Evolutionary conservation across 2,888 invertebrate genomes (phyloP), one percentile per base, ranked within the genome.

Genomic region (Dendrolimus pini): DNA sequence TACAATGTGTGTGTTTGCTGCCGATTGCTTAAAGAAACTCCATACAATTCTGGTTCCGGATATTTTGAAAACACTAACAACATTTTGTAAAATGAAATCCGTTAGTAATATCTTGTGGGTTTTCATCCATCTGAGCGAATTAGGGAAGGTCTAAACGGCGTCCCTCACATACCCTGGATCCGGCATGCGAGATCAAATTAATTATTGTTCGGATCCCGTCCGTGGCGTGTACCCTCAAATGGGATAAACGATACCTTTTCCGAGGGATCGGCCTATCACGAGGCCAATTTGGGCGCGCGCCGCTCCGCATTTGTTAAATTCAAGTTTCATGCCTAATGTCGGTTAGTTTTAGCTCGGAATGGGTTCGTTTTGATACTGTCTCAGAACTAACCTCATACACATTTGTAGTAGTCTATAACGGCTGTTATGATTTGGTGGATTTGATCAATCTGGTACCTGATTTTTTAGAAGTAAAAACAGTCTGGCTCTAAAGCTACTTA

Each of bases 131-230:
- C 30, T 6, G 30, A 30, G 30, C 30, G 12, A 47, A 47, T 47
- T 47, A 47, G 9, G 12, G 47, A 47, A 47, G 41, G 18, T 13
- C 30, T 53, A 55, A 54, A 55, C 30, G 30, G 30, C 30, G 56
- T 54, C 54, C 52, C 55, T 57, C 59, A 54, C 56, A 55, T 55
- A 57, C 52, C 60, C 61, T 47, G 47, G 47, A 47, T 47, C 60
- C 64, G 62, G 63, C 65, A 66, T 62, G 61, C 66, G 62, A 68
- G 75, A 74, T 72, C 73, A 71, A 74, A 80, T 78, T 78, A 78
- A 79, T 80, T 79, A 79, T 79, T 78, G 72, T 77, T 70, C 70
- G 71, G 70, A 68, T 64, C 64, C 58, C 63, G 62, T 62, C 62
- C 62, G 65, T 60, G 62, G 62, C 55, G 61, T 59, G 60, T 62